Conservation (phyloP, 2,113 vertebrate genomes). For the Capricornis sumatraensis region DNA sequence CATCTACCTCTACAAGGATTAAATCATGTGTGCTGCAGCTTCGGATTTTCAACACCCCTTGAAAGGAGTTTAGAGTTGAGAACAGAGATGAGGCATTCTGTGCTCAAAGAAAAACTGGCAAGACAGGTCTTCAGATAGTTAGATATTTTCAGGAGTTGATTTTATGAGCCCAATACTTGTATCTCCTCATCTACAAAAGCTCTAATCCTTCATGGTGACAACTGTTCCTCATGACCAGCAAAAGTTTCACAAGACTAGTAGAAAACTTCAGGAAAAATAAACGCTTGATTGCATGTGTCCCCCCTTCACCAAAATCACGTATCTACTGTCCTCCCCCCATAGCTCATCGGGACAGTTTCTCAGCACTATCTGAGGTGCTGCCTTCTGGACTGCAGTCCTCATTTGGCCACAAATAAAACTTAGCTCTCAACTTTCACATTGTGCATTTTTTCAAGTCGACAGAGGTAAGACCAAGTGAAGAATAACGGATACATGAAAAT, state of each 20-base stretch:
- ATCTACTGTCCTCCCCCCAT: not conserved
- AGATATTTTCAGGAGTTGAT: not conserved
- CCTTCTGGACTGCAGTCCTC: not conserved
- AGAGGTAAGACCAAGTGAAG: not conserved
- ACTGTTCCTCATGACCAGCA: not conserved
- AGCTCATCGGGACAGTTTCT: not conserved
- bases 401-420: not conserved
- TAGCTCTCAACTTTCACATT: not conserved
- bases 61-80: not conserved
- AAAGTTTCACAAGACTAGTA: not conserved
- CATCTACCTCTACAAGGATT: not conserved
- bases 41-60: not conserved
- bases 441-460: not conserved
- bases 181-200: not conserved
- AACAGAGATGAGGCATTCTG: not conserved
- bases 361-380: not conserved
- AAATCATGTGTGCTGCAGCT: not conserved
- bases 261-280: not conserved
- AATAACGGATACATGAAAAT: not conserved
- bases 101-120: not conserved
- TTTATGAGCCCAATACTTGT: not conserved
- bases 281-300: not conserved
- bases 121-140: not conserved
- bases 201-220: not conserved
- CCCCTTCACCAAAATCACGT: not conserved